Percentiles rank a stretch among this genome's conserved stretches.
phyloP scores from a whole-genome alignment of 2,888 invertebrate genomes.

The Adineta ricciae region DNA sequence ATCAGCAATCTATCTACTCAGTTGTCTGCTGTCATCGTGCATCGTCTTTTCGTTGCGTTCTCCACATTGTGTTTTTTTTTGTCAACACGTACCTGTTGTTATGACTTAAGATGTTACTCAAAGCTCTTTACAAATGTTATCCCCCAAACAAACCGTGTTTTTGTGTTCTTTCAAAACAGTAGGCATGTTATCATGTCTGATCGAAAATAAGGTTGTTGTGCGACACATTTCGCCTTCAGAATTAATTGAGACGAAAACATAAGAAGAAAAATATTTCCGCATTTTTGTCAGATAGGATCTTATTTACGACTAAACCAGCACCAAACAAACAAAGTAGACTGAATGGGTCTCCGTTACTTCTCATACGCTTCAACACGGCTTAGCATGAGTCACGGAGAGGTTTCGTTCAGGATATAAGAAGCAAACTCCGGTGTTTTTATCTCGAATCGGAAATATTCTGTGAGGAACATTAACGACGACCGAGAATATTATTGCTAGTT shows the following conservation, averaged over 20 bases:
- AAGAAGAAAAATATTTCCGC: background rate
- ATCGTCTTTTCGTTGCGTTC: background rate
- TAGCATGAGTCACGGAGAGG: background rate
- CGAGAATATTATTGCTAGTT: background rate
- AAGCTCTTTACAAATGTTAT: constrained; percentile 11
- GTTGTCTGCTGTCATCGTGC: background rate
- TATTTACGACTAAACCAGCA: background rate
- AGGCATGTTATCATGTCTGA: background rate
- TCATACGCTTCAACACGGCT: background rate
- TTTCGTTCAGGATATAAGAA: background rate
- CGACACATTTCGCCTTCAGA: background rate
- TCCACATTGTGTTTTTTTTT: background rate
- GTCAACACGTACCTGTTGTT: constrained; percentile 5
- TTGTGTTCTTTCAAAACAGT: background rate
- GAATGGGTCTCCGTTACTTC: background rate
- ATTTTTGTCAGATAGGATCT: background rate
- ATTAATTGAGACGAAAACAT: background rate
- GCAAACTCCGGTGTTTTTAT: background rate
- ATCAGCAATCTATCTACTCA: background rate
- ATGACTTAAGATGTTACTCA: background rate
- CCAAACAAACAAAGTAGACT: background rate
- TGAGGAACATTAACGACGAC: background rate
- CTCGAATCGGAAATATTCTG: background rate
- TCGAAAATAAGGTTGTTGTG: background rate
- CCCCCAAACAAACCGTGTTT: background rate